phyloP scores from a whole-genome alignment of 2,888 invertebrate species.

The Watsonalla cultraria region DNA sequence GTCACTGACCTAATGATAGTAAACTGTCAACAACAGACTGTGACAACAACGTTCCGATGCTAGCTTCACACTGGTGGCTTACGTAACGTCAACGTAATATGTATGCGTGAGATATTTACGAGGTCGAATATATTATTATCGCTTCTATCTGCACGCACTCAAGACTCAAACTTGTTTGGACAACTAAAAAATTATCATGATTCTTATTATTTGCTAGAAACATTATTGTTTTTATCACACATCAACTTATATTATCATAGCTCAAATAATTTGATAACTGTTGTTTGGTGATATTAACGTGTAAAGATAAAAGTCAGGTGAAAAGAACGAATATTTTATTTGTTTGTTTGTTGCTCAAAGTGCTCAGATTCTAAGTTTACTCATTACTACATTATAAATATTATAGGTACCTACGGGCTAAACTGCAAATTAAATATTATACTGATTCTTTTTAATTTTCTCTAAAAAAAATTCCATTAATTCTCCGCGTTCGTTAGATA shows the following conservation, averaged over 20 bases:
- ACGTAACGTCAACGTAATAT: constrained; percentile 10
- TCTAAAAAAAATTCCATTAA: too few species aligned
- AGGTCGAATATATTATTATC: background rate
- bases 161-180: constrained; percentile 11
- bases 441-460: too few species aligned
- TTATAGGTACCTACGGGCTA: too few species aligned
- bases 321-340: too few species aligned
- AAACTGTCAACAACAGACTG: constrained; percentile 25
- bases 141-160: constrained; percentile 7
- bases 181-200: background rate
- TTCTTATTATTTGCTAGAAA: background rate
- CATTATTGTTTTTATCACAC: background rate
- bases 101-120: background rate
- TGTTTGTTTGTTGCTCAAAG: too few species aligned
- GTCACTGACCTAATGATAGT: constrained; percentile 44
- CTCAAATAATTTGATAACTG: background rate
- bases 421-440: too few species aligned
- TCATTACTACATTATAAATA: too few species aligned
- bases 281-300: background rate
- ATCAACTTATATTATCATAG: background rate
- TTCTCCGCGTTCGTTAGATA: too few species aligned
- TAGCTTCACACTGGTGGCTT: constrained; percentile 30
- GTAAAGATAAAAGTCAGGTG: too few species aligned
- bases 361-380: too few species aligned
- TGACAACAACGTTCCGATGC: constrained; percentile 25